Evolutionary conservation across 2,888 invertebrate genomes (phyloP).

Genomic region (Herminia tarsipennalis): DNA sequence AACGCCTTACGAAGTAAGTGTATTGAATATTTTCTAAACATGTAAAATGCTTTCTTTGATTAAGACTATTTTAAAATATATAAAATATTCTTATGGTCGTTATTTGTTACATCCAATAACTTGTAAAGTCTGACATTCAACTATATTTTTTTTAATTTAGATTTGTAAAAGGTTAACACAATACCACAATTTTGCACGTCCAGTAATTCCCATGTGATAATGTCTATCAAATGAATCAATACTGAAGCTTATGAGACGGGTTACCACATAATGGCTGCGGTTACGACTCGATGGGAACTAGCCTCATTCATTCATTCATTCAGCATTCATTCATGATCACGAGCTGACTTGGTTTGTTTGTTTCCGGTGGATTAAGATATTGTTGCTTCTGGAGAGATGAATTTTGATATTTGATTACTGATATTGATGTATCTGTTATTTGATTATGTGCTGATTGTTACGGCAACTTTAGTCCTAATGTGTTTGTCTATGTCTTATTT

Average conservation of each 20-base stretch:
- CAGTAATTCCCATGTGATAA: conserved; percentile 35
- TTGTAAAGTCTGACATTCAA: too few relatives aligned
- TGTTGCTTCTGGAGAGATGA: background rate
- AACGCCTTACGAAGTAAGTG: too few relatives aligned
- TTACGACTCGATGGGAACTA: conserved; percentile 37
- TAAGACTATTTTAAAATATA: too few relatives aligned
- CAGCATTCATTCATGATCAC: conserved; percentile 29
- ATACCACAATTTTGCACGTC: background rate
- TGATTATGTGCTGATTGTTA: background rate
- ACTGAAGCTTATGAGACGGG: conserved; percentile 33
- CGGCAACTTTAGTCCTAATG: too few relatives aligned
- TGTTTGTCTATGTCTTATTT: too few relatives aligned
- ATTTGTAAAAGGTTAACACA: too few relatives aligned
- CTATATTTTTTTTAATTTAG: too few relatives aligned
- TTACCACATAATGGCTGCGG: conserved; percentile 50
- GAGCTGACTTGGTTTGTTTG: conserved; percentile 1
- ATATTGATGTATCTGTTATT: background rate
- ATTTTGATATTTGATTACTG: background rate
- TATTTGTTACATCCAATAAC: too few relatives aligned
- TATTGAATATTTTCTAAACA: too few relatives aligned
- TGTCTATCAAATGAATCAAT: conserved; percentile 23
- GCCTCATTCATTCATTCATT: conserved; percentile 15
- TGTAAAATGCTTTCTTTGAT: too few relatives aligned
- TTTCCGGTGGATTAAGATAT: background rate
- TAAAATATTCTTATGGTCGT: too few relatives aligned